Conservation (phyloP, 2,888 invertebrate species). For the Dione juno region DNA sequence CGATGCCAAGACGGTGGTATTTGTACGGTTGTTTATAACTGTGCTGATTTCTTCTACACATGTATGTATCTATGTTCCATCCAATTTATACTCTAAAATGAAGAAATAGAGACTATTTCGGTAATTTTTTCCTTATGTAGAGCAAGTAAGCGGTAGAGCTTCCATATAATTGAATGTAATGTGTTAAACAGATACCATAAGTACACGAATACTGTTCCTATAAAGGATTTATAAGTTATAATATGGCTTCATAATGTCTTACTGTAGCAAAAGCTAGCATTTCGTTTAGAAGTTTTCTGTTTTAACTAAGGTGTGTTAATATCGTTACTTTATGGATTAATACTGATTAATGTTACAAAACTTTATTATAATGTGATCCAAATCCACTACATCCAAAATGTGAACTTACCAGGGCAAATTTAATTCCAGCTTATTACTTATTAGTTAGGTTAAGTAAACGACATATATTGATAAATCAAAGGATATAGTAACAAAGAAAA, state of each 20-base stretch:
- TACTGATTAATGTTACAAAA: too few relatives aligned
- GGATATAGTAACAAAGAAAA: background rate
- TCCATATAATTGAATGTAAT: slow-evolving; percentile 18
- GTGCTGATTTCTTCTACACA: slow-evolving; percentile 41
- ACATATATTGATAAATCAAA: background rate
- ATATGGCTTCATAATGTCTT: background rate
- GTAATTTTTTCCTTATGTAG: background rate
- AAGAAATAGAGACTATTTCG: slow-evolving; percentile 12
- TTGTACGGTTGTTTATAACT: slow-evolving; percentile 57
- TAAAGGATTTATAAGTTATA: background rate
- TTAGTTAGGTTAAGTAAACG: too few relatives aligned
- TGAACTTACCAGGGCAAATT: too few relatives aligned
- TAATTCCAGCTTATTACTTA: too few relatives aligned
- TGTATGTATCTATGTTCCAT: background rate
- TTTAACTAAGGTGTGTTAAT: too few relatives aligned
- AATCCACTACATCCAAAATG: too few relatives aligned
- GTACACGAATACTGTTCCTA: background rate
- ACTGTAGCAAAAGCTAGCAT: background rate
- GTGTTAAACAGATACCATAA: slow-evolving; percentile 5
- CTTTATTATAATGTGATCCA: too few relatives aligned
- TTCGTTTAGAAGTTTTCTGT: slow-evolving; percentile 1
- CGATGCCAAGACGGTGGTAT: slow-evolving; percentile 55
- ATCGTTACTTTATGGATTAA: too few relatives aligned
- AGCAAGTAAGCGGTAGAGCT: slow-evolving; percentile 4
- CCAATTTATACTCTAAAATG: slow-evolving; percentile 21